These are phyloP conservation scores for Antedon bifida DNA, from an alignment of 35 echinoderm and acorn worm genomes.

Conservation along the genomic window DNA sequence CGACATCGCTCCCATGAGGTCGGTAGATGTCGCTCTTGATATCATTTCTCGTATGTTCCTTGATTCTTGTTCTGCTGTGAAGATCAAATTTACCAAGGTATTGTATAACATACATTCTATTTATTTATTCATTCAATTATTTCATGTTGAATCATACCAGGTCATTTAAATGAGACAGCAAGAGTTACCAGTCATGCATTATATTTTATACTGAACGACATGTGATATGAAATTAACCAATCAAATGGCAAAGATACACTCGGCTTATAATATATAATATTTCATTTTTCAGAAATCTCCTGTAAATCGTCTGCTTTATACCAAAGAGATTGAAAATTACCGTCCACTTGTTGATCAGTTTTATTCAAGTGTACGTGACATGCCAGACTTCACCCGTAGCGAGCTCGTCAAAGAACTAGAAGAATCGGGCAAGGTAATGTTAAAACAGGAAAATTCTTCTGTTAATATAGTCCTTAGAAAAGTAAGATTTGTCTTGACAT, in stretches of 20 bases:
- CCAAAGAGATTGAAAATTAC: neutral
- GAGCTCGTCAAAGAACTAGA: neutral
- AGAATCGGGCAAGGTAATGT: neutral
- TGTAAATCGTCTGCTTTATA: neutral
- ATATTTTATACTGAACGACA: too few species aligned
- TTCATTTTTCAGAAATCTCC: neutral
- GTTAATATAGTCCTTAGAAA: too few species aligned
- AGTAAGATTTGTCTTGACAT: too few species aligned
- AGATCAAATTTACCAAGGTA: neutral
- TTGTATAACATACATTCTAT: neutral
- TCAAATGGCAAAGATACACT: too few species aligned
- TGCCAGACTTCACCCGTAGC: neutral
- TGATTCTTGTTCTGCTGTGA: neutral
- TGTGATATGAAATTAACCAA: too few species aligned
- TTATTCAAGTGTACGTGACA: neutral
- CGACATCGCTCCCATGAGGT: neutral
- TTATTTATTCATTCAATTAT: too few species aligned
- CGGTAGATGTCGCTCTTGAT: neutral
- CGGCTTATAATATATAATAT: too few species aligned
- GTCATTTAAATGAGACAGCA: too few species aligned
- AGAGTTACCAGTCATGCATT: too few species aligned
- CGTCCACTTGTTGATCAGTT: neutral
- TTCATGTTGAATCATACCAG: too few species aligned
- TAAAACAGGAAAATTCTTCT: too few species aligned
- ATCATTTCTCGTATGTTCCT: neutral